phyloP scores from a whole-genome alignment of 2,113 vertebrate species.

The Aleadryas rufinucha region DNA sequence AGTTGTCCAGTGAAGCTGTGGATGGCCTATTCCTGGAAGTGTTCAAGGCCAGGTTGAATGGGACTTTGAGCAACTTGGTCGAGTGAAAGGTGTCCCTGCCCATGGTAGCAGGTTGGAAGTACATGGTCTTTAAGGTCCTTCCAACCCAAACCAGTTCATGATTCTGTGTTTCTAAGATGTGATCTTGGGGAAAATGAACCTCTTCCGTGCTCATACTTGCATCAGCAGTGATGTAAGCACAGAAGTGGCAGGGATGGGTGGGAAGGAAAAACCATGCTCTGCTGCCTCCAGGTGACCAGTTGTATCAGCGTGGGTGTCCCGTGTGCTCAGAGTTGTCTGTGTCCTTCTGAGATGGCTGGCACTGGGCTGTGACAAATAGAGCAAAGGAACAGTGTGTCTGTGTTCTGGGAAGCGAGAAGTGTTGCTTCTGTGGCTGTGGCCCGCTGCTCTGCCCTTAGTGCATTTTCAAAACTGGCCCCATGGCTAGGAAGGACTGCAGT shows the following conservation, averaged over 20 bases:
- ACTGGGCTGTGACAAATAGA: not conserved
- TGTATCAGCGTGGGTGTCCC: not conserved
- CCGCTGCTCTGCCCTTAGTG: not conserved
- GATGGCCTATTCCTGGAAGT: not conserved
- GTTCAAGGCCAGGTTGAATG: not conserved
- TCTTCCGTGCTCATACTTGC: fast-evolving
- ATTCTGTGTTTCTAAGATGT: not conserved
- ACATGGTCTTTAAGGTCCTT: not conserved
- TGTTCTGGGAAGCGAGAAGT: not conserved
- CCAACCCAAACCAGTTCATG: not conserved
- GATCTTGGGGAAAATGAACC: not conserved
- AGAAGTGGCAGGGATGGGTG: not conserved
- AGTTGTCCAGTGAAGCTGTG: not conserved
- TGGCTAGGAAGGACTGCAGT: fast-evolving
- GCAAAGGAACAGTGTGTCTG: not conserved
- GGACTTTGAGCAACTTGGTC: not conserved
- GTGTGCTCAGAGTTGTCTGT: fast-evolving
- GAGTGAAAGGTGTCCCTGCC: not conserved
- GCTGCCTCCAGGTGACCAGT: not conserved
- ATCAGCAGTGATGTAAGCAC: not conserved
- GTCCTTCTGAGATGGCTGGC: fast-evolving
- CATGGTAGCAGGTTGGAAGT: not conserved
- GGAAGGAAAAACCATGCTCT: not conserved
- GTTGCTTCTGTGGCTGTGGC: not conserved
- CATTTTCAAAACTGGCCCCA: not conserved